Base-by-base conservation (phyloP, 1,140 invertebrate species). In the Nymphalis io region DNA sequence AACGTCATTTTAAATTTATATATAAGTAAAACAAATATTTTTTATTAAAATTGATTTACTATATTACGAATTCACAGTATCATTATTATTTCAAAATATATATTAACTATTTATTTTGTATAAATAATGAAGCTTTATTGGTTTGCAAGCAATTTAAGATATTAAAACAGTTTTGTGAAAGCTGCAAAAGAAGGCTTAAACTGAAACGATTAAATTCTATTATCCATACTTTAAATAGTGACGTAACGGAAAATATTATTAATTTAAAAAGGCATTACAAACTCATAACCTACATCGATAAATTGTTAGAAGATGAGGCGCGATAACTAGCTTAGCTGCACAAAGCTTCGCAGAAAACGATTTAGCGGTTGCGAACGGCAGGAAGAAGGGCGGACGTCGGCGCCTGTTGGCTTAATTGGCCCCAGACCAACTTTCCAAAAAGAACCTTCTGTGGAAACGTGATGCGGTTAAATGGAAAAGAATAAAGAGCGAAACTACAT, bases 361-460 rank as follows among this genome's bases (percentile, higher is more conserved):
- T 85, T 87, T 84, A 76, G 74, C 73, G 80, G 77, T 81, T 70
- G 76, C 67, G 74, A 78, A 78, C 72, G 70, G 71, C 70, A 79
- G 80, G 78, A 85, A 84, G 82, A 74, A 82, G 80, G 78, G 73
- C 64, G 82, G 79, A 77, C 72, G 76, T 77, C 65, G 79, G 77
- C 78, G 80, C 81, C 82, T 82, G 78, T 68, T 84, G 76, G 74
- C 82, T 84, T 87, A 87, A 87, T 89, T 89, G 87, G 85, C 80
- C 61, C 55, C 70, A 78, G 79, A 87, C 87, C 84, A 89, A 89
- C 76, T 86, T 83, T 68, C 72, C 74, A 81, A 84, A 87, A 85
- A 79, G 78, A 82, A 79, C 74, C 75, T 69, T 70, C 58, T 67
- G 60, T 65, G 60, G 61, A 71, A 68, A 82, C 83, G 82, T 87